Evolutionary conservation across 2,888 invertebrate genomes (phyloP).

Genomic region (Ectemnius lituratus): DNA sequence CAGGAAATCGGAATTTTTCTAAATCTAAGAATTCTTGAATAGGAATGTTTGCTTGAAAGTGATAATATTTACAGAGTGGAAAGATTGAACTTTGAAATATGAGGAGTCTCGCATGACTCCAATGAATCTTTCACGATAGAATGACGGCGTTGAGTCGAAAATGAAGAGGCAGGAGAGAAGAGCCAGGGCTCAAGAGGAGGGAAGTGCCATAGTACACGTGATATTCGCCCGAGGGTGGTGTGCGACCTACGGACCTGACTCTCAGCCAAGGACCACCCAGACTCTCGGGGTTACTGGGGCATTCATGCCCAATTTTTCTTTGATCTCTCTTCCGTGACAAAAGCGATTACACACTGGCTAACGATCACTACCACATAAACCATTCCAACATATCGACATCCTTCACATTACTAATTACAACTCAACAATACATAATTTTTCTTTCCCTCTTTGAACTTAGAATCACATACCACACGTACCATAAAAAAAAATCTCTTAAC

Average conservation of each 20-base stretch:
- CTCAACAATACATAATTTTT: too few relatives aligned
- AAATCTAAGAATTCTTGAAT: not conserved
- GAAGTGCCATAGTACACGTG: conserved; percentile 1
- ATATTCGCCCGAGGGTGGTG: conserved; percentile 8
- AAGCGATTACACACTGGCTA: conserved; percentile 26
- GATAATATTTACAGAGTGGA: too few relatives aligned
- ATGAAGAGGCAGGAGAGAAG: not conserved
- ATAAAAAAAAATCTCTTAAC: too few relatives aligned
- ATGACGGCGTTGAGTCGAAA: not conserved
- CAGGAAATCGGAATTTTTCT: not conserved
- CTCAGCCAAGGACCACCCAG: conserved; percentile 5
- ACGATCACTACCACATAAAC: not conserved
- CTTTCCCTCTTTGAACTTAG: too few relatives aligned
- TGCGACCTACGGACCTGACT: not conserved
- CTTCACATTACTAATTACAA: too few relatives aligned
- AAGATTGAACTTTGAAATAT: too few relatives aligned
- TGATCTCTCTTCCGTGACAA: conserved; percentile 34
- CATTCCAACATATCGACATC: too few relatives aligned
- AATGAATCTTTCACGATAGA: too few relatives aligned
- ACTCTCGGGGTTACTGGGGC: conserved; percentile 34
- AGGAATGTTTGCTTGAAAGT: not conserved
- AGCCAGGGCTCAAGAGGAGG: conserved; percentile 2
- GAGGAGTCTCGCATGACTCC: too few relatives aligned
- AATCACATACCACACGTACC: too few relatives aligned
- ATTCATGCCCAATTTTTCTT: conserved; percentile 41